Conservation (phyloP, 2,888 invertebrate genomes). For the Microctonus hyperodae region DNA sequence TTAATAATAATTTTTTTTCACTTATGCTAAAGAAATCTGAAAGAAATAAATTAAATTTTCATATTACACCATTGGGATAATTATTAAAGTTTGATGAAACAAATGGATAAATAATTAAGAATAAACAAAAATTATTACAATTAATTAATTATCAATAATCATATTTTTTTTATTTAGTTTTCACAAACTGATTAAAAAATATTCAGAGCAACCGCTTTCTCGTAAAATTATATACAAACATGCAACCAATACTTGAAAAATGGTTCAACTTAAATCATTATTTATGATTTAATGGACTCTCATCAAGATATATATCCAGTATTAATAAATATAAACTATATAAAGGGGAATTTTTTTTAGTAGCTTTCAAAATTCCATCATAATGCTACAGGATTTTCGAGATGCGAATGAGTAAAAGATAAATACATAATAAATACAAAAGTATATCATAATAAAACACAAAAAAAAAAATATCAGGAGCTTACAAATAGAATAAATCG, state of each 20-base stretch:
- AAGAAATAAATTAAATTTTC: background rate
- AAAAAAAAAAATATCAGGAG: background rate
- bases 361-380: background rate
- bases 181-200: constrained; percentile 7
- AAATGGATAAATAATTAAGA: background rate
- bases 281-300: constrained; percentile 23
- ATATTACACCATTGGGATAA: too few species aligned
- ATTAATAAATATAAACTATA: background rate
- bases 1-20: background rate
- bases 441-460: too few species aligned
- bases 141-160: too few species aligned
- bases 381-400: background rate
- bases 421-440: background rate
- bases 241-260: constrained; percentile 15
- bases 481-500: background rate
- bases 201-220: background rate
- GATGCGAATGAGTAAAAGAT: background rate
- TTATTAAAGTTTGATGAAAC: too few species aligned
- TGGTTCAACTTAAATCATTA: constrained; percentile 25
- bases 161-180: too few species aligned
- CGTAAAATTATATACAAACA: constrained; percentile 6
- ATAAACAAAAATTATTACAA: too few species aligned
- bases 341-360: background rate
- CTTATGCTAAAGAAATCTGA: background rate
- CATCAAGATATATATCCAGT: constrained; percentile 2